Base-by-base conservation (phyloP, 1,140 invertebrate species). In the Drosophila kanapiae region DNA sequence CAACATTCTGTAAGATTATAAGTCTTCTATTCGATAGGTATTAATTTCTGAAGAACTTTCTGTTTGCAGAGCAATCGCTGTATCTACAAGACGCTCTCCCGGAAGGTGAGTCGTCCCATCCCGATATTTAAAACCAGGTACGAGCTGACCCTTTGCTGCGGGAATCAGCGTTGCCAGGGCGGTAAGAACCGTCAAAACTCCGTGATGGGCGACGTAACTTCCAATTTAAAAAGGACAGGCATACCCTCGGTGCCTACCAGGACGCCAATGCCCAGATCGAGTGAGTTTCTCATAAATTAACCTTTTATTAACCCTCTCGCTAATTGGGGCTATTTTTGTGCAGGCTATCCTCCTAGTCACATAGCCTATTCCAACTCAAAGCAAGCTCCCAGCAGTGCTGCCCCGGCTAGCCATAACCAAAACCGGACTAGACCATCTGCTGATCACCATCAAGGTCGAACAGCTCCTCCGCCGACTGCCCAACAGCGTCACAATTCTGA, bases 141-240 rank as follows among this genome's bases (percentile, higher is more conserved):
- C 16, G 47, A 56, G 10, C n/a, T 70, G 16, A 56, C 33, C 13
- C 29, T 70, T 16, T 70, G 23, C 38, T 68, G 48, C 8, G 33
- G 23, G 33, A 31, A 45, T 3, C 48, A 27, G 8, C 67, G 67
- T n/a, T 70, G 67, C 38, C 31, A 45, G 38, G 67, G 67, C n/a
- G 67, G 67, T 6, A 53, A 42, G 14, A 57, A 29, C 14, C n/a
- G 16, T 9, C 6, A 7, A 8, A 23, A 1, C 23, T 1, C 1
- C 23, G 23, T 2, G 23, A 23, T 23, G 23, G 23, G 23, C 23
- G 23, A 23, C 1, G 23, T 23, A 23, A 23, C 23, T 23, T 23
- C 23, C 23, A 23, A 23, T 23, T 23, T 23, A 23, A 23, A 23
- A 23, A 23, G 23, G 23, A 2, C 23, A 3, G 23, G 23, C 23